Evolutionary conservation across 2,797 vertebrate genomes (phyloP).

Genomic region (Alauda arvensis): DNA sequence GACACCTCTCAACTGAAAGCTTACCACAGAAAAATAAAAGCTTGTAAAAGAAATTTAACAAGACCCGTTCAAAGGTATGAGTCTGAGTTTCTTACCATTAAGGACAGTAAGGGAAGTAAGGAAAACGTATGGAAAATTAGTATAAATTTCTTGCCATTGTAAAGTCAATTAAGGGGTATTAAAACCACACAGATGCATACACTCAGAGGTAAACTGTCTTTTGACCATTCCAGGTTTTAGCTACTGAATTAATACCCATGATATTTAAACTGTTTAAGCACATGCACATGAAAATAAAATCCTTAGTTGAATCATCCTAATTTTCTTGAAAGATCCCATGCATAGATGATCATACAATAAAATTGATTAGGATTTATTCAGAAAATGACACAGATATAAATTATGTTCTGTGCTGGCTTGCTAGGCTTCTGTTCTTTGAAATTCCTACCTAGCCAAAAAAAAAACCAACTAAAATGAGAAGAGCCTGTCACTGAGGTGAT

Average conservation of each 20-base stretch:
- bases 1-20: background rate
- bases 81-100: background rate
- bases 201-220: background rate
- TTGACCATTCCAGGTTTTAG: background rate
- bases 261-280: background rate
- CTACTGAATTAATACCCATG: background rate
- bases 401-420: background rate
- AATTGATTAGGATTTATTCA: background rate
- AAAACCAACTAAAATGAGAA: background rate
- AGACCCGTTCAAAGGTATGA: background rate
- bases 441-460: background rate
- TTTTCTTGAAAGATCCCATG: background rate
- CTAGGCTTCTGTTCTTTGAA: background rate
- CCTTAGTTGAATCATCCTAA: background rate
- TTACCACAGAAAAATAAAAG: background rate
- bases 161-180: background rate
- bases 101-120: background rate
- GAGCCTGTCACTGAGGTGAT: slow-evolving; percentile 26
- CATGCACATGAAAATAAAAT: background rate
- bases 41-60: background rate
- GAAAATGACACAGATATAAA: background rate
- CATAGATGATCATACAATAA: background rate
- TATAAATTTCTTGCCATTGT: background rate
- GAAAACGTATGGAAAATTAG: background rate
- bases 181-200: background rate